A percentile compares a stretch with the other conserved stretches of the same genome.
Conservation (phyloP, 2,888 invertebrate species). For the Dilophus febrilis region DNA sequence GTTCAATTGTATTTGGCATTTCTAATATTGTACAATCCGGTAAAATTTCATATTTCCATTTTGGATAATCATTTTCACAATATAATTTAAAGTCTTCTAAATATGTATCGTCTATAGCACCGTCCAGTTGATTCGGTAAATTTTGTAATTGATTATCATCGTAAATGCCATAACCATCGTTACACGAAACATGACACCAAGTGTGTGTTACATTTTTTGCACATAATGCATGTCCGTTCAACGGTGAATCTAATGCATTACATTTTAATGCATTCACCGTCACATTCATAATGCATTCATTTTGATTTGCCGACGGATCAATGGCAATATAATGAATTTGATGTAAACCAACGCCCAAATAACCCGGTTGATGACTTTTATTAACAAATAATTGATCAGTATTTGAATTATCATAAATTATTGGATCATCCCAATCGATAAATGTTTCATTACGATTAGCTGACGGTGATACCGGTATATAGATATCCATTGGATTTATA, state of each 20-base stretch:
- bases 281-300: slow-evolving; percentile 39
- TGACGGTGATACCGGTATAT: slow-evolving; percentile 37
- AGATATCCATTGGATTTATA: slow-evolving; percentile 36
- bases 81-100: slow-evolving; percentile 17
- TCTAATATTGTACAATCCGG: slow-evolving; percentile 41
- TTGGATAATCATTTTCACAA: slow-evolving; percentile 24
- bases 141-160: too few species aligned
- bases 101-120: slow-evolving; percentile 24
- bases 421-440: slow-evolving; percentile 33
- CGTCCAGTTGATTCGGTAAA: too few species aligned
- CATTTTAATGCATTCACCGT: slow-evolving; percentile 34
- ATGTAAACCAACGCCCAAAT: slow-evolving; percentile 37
- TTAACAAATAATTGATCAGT: slow-evolving; percentile 12
- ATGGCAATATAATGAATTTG: slow-evolving; percentile 37
- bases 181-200: slow-evolving; percentile 38
- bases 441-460: slow-evolving; percentile 16
- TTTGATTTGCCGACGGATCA: slow-evolving; percentile 40
- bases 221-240: slow-evolving; percentile 33
- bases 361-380: slow-evolving; percentile 30
- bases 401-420: slow-evolving; percentile 28
- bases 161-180: slow-evolving; percentile 40
- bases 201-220: slow-evolving; percentile 27
- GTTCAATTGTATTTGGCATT: slow-evolving; percentile 31
- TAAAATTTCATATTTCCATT: slow-evolving; percentile 25
- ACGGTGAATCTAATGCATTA: slow-evolving; percentile 28